A percentile compares a stretch with the other conserved stretches of the same genome.
These are phyloP conservation scores for Bombus superbus DNA, from an alignment of 1,140 invertebrate genomes.

Conservation along the genomic window DNA sequence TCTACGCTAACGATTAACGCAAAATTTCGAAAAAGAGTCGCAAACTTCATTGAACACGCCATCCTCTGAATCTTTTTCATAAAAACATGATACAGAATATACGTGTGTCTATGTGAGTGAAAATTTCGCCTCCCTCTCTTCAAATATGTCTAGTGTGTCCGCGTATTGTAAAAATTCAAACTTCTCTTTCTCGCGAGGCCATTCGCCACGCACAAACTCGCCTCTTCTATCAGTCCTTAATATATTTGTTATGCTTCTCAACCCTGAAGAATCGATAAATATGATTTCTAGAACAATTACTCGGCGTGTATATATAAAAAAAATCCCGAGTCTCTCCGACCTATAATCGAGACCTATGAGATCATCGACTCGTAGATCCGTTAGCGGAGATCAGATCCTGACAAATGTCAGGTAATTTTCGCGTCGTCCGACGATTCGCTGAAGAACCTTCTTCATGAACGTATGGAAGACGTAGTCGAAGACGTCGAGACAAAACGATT, in stretches of 20 bases:
- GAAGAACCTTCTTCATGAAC: slow-evolving; percentile 75
- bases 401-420: slow-evolving; percentile 49
- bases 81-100: slow-evolving; percentile 17
- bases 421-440: slow-evolving; percentile 51
- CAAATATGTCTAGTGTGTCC: background rate
- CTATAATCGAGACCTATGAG: background rate
- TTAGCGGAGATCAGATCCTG: slow-evolving; percentile 48
- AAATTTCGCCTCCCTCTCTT: background rate
- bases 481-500: slow-evolving; percentile 77
- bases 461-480: slow-evolving; percentile 78
- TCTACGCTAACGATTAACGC: slow-evolving; percentile 35
- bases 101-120: background rate
- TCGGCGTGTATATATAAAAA: slow-evolving; percentile 25
- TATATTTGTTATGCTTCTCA: background rate
- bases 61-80: background rate
- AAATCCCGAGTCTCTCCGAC: slow-evolving; percentile 23
- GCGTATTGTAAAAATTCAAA: background rate
- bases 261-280: slow-evolving; percentile 62
- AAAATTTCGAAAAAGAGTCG: slow-evolving; percentile 15
- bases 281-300: slow-evolving; percentile 37
- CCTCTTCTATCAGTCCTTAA: background rate
- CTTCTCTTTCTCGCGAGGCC: background rate
- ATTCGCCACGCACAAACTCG: background rate
- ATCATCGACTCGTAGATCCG: background rate
- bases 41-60: background rate